Evolutionary conservation across 2,888 invertebrate species (phyloP), one percentile per base, ranked within the genome.

Genomic region (Phortica magna): DNA sequence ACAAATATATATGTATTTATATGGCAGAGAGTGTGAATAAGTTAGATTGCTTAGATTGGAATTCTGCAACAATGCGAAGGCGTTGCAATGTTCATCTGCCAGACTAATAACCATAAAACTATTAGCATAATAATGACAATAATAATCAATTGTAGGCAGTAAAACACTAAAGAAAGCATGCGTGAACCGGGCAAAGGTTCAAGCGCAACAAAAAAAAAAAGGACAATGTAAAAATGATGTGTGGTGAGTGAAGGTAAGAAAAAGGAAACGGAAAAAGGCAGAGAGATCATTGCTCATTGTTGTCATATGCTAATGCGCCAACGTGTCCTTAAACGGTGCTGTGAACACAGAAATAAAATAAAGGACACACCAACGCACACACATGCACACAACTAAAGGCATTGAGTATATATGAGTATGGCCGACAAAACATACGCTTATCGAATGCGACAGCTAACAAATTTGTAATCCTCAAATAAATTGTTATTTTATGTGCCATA

Each of bases 401-500:
- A n/a, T n/a, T 43, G 78, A 5, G 31, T 10, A 0, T 39, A 12
- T 22, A 10, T 9, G 22, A 17, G 39, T 12, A 55, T 12, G 39
- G 61, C 17, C 41, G 41, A 39, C 14, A 61, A 41, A 73, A 17
- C 64, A 31, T 43, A 22, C 61, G 74, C 79, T 42, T 31, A 71
- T 55, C 70, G n/a, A 65, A 19, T 55, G 70, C 70, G 70, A 71
- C 70, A 71, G 70, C 41, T 71, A 79, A 76, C 80, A 82, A 84
- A 81, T 88, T 83, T 82, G 89, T 88, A 88, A 88, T 88, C 86
- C 83, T 85, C 83, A 84, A 80, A 84, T 87, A 87, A 88, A 87
- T 87, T 87, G 88, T 88, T 87, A 87, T 88, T 84, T 87, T 87
- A 87, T 88, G 86, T 88, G 86, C 81, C 84, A 85, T 88, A 86